phyloP scores from a whole-genome alignment of 2,113 vertebrate genomes.

The Vulpes vulpes region DNA sequence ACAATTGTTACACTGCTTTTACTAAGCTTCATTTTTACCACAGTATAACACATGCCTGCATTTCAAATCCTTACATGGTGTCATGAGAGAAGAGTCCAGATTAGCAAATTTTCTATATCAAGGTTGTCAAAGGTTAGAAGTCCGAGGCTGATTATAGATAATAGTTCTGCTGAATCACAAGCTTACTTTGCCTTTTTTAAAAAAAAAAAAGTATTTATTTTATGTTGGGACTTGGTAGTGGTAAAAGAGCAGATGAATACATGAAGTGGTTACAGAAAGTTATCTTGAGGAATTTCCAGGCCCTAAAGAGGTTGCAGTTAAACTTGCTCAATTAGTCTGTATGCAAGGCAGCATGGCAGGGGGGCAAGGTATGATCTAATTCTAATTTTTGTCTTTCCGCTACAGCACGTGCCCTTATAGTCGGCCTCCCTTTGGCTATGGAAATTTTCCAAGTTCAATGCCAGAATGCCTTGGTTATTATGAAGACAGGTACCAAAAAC shows the following conservation, averaged over 20 bases:
- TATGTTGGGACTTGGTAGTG: neutral
- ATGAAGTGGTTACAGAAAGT: neutral
- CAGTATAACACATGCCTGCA: neutral
- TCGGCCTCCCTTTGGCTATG: conserved; percentile 83
- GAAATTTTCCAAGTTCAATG: conserved; percentile 84
- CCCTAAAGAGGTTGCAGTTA: neutral
- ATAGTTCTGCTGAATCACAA: neutral
- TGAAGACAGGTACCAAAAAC: conserved; percentile 85
- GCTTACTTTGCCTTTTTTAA: neutral
- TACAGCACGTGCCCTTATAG: conserved; percentile 88
- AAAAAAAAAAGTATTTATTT: neutral
- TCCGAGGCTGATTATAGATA: neutral
- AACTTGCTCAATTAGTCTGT: neutral
- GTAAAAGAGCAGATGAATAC: neutral
- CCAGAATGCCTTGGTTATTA: conserved; percentile 84
- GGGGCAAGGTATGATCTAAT: conserved; percentile 54
- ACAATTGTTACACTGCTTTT: neutral
- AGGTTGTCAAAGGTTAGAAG: neutral
- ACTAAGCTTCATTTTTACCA: neutral
- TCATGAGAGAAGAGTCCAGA: neutral
- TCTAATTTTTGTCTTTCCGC: conserved; percentile 74
- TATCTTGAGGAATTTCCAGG: conserved; percentile 9
- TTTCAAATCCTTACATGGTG: neutral
- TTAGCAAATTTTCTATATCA: conserved; percentile 13
- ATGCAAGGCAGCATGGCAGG: conserved; percentile 7